Evolutionary conservation across 2,797 vertebrate species (phyloP), one percentile per base, ranked within the genome.

Genomic region (Nasua narica): DNA sequence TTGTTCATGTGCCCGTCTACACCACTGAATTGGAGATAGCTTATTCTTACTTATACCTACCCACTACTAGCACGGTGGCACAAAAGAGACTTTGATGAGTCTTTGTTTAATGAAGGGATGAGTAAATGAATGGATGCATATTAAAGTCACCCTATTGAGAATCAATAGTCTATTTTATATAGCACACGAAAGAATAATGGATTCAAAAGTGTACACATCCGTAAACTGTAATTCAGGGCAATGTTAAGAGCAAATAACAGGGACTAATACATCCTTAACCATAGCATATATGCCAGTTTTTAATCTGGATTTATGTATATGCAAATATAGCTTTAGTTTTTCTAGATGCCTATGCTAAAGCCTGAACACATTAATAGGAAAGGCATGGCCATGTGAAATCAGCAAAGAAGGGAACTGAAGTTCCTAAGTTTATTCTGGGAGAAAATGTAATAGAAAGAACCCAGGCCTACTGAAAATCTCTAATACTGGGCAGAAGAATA

Each of bases 131-230:
- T 85, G 76, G 19, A 29, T 78, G 46, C 52, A 50, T 89, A 78
- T 92, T 81, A 43, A 62, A 94, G 74, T 54, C 91, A 29, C 32
- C 77, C 58, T 77, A 46, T 10, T 79, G 89, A 93, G 60, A 97
- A 83, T 70, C 87, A 78, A 78, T 72, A 85, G 50, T 78, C 46
- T 84, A 46, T 65, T 93, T 93, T 56, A 90, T 56, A 94, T 7
- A 90, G 72, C 54, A 58, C 2, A 25, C 21, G 13, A 78, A 78
- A 86, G 52, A 95, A 85, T 52, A 87, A 87, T 72, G 54, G 37
- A 92, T 81, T 85, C 72, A 37, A 50, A 95, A 35, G n/a, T 74
- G 56, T 46, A n/a, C 14, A 0, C 50, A 27, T 32, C n/a, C 52
- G n/a, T 90, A 60, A 76, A 27, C 25, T 94, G 12, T 29, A 65